Base-by-base conservation (phyloP, 2,888 invertebrate genomes). In the Apotomis betuletana region DNA sequence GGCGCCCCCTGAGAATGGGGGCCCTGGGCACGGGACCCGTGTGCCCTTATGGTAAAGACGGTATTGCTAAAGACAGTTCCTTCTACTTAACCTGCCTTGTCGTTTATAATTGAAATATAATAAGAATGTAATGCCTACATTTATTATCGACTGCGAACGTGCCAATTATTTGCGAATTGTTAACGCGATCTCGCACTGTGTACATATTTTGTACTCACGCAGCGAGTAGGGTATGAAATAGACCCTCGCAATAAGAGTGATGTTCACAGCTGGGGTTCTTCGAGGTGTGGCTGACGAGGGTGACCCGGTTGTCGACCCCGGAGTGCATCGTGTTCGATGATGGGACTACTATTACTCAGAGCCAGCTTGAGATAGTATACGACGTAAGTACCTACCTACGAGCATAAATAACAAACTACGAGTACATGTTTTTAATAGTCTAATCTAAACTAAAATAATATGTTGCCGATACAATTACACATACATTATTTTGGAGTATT, bases 201-300 rank as follows among this genome's bases (percentile, higher is more conserved):
- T 49, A 49, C 8, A 6, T 49, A 49, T 55, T 15, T 64, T 41
- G 41, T 64, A 9, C n/a, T 12, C 4, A 13, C 38, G n/a, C n/a
- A 10, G 41, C 13, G 5, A 41, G 38, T 49, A 63, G 5, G 5
- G 13, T 15, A 63, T n/a, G 12, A 61, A 54, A 69, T 41, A 69
- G 71, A 75, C 67, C 74, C 76, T 82, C 81, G 77, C 77, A 83
- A 76, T 80, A 76, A 79, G 61, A 44, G 67, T 81, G 73, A 72
- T 83, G 77, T 85, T 80, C 80, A 51, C 89, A 94, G 93, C 82
- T 89, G 85, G 98, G 99, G 75, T 99, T 99, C 94, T 98, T 98
- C 89, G 99, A 99, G 92, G 96, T 98, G 75, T 99, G 99, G 98
- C 94, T 99, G 77, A 96, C 97, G 62, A 96, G 98, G 83, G 96